Base-by-base conservation (phyloP, 2,888 invertebrate species). In the Fragum whitleyi region DNA sequence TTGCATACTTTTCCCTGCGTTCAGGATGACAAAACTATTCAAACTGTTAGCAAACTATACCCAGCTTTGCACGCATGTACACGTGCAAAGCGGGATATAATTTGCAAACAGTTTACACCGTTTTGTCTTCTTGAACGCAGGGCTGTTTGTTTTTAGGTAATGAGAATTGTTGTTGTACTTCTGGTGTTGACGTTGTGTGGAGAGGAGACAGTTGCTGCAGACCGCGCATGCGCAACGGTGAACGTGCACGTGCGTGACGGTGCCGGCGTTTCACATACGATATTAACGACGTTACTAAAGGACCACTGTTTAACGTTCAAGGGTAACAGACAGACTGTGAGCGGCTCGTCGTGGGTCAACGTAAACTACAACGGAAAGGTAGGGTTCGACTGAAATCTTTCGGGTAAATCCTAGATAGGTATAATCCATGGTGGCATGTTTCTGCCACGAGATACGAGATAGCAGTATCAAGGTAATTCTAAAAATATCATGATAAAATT, bases 191-290 rank as follows among this genome's bases (percentile, higher is more conserved):
- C 23, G 9, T 11, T 65, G 21, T n/a, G 65, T 42, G 23, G 5
- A 23, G 11, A 23, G 23, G 65, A 65, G 14, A 36, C 23, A 11
- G 21, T 36, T 23, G 82, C 79, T 7, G 74, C 53, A 51, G 62
- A 87, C 28, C 88, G 89, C 75, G 89, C 88, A 67, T 88, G 88
- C 53, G 85, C 88, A 23, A 87, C 86, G 19, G 75, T 73, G 23
- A 69, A 74, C 62, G 84, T 88, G n/a, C 80, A 88, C 57, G 82
- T 88, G 23, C 79, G 88, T 67, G 59, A 81, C 61, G 89, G 88
- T 9, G 88, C 86, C 2, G 89, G 88, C 9, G 74, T 74, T 6
- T 77, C 57, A 2, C 87, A 89, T 57, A 65, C 69, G 19, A 85
- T 87, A 11, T 67, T 87, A 19, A 81, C 83, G 7, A 81, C 83